Evolutionary conservation across 2,113 vertebrate species (phyloP).

Genomic region (Corvus cornix): DNA sequence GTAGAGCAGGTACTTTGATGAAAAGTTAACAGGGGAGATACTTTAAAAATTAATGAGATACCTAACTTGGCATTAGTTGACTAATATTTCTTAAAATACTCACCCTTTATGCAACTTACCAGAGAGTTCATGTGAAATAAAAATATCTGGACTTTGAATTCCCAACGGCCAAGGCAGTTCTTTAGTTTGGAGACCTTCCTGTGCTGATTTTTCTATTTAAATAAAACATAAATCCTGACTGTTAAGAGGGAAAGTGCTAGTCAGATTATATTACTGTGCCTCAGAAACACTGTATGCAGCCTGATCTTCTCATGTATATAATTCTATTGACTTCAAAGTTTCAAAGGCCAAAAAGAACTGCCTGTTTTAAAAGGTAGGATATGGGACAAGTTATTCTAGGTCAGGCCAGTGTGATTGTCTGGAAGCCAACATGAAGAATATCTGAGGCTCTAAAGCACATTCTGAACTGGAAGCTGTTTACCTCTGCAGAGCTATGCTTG

Average conservation of each 20-base stretch:
- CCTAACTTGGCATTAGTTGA: not conserved
- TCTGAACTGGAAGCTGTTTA: not conserved
- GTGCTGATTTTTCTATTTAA: not conserved
- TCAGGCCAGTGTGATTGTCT: not conserved
- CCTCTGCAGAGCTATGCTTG: not conserved
- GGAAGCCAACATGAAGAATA: not conserved
- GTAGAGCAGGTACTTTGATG: not conserved
- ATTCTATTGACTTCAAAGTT: not conserved
- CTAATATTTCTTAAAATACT: conserved; percentile 9
- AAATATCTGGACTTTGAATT: not conserved
- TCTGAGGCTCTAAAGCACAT: not conserved
- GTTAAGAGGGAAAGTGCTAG: not conserved
- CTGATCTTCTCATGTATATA: not conserved
- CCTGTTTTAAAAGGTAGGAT: not conserved
- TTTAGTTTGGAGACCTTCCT: not conserved
- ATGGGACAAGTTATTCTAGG: not conserved
- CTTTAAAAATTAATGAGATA: not conserved
- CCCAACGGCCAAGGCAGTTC: not conserved
- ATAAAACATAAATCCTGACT: not conserved
- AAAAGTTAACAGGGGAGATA: not conserved
- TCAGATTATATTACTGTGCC: not conserved
- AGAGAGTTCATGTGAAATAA: not conserved
- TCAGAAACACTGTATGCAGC: not conserved
- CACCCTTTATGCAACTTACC: not conserved
- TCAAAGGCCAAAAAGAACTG: not conserved